Conservation (phyloP, 1,140 invertebrate genomes). For the Drosophila yakuba region DNA sequence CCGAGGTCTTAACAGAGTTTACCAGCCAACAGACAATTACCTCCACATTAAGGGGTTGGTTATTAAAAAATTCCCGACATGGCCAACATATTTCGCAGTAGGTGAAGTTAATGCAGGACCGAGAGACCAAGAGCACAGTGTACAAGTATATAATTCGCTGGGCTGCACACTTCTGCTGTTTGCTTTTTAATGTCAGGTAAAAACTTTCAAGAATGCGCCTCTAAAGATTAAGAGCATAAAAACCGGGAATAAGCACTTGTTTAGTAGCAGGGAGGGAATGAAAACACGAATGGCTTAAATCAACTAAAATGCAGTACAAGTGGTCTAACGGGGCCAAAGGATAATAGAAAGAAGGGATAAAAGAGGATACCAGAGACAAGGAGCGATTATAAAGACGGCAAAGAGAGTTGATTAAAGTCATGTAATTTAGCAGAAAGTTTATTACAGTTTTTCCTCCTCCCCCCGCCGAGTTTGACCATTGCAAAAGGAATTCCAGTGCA, state of each 20-base stretch:
- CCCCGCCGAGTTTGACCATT: background rate
- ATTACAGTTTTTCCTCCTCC: constrained; percentile 3
- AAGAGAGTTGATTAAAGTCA: constrained; percentile 44
- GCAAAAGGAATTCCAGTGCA: background rate
- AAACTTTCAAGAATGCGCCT: constrained; percentile 42
- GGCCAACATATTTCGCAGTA: constrained; percentile 31
- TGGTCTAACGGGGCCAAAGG: constrained; percentile 16
- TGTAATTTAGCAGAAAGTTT: constrained; percentile 22
- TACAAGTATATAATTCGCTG: constrained; percentile 43
- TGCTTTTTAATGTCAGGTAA: constrained; percentile 33
- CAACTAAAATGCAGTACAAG: constrained; percentile 39
- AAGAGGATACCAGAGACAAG: constrained; percentile 7
- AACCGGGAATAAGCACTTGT: constrained; percentile 28
- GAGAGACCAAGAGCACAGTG: background rate
- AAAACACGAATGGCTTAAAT: constrained; percentile 49
- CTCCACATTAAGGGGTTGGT: constrained; percentile 48
- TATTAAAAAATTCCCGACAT: constrained; percentile 51
- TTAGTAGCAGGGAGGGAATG: constrained; percentile 35
- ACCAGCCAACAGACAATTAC: constrained; percentile 39
- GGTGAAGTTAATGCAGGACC: background rate
- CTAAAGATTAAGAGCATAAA: constrained; percentile 43
- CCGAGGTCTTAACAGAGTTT: constrained; percentile 20
- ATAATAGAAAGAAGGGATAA: constrained; percentile 20
- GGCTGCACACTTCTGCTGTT: constrained; percentile 20
- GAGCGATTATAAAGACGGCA: constrained; percentile 22